Conservation (phyloP, 2,888 invertebrate species). For the Metallyticus violacea region DNA sequence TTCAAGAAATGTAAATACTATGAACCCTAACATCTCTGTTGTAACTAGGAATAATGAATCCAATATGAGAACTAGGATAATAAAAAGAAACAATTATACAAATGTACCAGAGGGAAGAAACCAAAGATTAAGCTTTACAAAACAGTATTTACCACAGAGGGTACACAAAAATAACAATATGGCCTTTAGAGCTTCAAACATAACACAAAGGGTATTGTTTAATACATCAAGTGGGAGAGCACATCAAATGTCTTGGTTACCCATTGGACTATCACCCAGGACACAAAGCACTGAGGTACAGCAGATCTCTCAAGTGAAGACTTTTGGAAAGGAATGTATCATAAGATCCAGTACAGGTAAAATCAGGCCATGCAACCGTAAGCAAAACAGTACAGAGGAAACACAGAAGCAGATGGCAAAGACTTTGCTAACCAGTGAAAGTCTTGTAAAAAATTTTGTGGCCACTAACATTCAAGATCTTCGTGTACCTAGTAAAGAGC, state of each 20-base stretch:
- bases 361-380: neutral
- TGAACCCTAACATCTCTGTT: neutral
- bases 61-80: neutral
- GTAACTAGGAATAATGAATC: neutral
- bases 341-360: neutral
- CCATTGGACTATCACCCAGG: neutral
- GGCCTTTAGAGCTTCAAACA: neutral
- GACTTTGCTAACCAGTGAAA: neutral
- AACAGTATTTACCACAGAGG: neutral
- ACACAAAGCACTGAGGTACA: neutral
- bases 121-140: neutral
- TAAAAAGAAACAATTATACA: neutral
- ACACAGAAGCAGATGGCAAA: neutral
- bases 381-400: neutral
- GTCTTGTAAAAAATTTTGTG: slow-evolving; percentile 10
- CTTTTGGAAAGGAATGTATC: neutral
- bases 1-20: neutral
- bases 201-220: neutral
- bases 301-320: neutral
- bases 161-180: neutral
- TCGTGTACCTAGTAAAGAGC: neutral
- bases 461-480: slow-evolving; percentile 15
- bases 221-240: no score
- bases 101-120: neutral
- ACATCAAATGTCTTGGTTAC: neutral